These are phyloP conservation scores for Sphyrna mokarran DNA, from an alignment of 2,113 vertebrate genomes.

Conservation along the genomic window DNA sequence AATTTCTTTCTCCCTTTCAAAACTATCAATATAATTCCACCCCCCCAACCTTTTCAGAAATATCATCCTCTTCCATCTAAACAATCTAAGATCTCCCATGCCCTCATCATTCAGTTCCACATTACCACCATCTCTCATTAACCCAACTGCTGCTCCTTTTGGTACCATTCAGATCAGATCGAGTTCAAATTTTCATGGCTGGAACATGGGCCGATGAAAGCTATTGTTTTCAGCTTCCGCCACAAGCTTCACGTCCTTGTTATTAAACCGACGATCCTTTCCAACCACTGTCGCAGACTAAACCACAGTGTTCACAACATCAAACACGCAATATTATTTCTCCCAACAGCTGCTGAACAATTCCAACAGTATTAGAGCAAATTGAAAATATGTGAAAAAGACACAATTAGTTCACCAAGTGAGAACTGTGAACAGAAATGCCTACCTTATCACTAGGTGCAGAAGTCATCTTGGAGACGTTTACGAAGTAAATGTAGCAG, in stretches of 20 bases:
- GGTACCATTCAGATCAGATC: background rate
- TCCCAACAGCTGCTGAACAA: background rate
- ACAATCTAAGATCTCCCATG: background rate
- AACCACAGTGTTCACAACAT: background rate
- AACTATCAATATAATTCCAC: background rate
- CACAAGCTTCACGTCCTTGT: background rate
- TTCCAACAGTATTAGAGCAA: background rate
- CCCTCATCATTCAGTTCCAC: background rate
- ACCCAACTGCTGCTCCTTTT: background rate
- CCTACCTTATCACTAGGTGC: conserved; percentile 15
- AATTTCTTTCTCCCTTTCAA: background rate
- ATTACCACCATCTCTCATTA: background rate
- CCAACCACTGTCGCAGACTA: background rate
- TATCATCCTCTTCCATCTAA: background rate
- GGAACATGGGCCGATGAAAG: background rate
- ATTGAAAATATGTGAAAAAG: background rate
- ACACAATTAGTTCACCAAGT: background rate
- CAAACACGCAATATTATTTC: background rate
- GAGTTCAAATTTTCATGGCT: background rate
- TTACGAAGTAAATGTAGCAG: background rate
- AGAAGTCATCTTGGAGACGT: background rate
- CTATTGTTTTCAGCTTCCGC: background rate
- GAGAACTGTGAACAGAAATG: background rate
- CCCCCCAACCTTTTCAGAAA: background rate
- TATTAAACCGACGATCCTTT: background rate